Conservation (phyloP, 2,888 invertebrate species). For the Drosophila diplacantha region DNA sequence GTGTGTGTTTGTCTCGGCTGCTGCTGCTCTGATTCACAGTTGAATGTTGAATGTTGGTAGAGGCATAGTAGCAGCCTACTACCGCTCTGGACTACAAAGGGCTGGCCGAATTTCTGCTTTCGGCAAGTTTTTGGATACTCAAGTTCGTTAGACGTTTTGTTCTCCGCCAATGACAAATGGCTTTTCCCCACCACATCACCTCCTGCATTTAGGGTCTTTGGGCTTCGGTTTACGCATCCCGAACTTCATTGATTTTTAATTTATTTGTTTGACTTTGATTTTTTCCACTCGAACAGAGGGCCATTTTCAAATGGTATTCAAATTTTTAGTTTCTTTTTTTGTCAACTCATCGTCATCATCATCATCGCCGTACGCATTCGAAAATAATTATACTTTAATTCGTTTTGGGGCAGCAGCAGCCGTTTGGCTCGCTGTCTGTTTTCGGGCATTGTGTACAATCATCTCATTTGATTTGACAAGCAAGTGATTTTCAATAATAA, state of each 20-base stretch:
- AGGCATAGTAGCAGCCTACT: constrained; percentile 15
- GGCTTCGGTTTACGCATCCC: constrained; percentile 12
- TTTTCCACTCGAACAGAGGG: constrained; percentile 42
- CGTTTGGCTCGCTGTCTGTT: constrained; percentile 1
- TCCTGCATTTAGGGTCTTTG: constrained; percentile 7
- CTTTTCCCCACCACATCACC: constrained; percentile 45
- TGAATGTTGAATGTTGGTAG: constrained; percentile 6
- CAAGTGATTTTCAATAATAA: constrained; percentile 74
- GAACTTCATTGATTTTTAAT: constrained; percentile 67
- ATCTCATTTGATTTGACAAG: constrained; percentile 73
- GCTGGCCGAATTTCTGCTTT: constrained; percentile 40
- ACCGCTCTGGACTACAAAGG: constrained; percentile 38
- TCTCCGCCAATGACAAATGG: constrained; percentile 66
- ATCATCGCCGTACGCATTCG: constrained; percentile 54
- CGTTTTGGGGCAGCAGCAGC: constrained; percentile 49
- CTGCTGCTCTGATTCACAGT: constrained; percentile 69
- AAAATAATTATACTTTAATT: constrained; percentile 71
- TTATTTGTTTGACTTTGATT: constrained; percentile 69
- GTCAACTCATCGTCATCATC: constrained; percentile 59
- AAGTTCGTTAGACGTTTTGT: constrained; percentile 71
- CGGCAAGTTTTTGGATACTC: constrained; percentile 33
- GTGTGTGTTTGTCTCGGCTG: constrained; percentile 15
- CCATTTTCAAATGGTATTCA: constrained; percentile 35
- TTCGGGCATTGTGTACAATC: constrained; percentile 63
- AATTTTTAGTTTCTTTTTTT: constrained; percentile 38